phyloP scores from a whole-genome alignment of 2,888 invertebrate genomes.

The Idaea aversata region DNA sequence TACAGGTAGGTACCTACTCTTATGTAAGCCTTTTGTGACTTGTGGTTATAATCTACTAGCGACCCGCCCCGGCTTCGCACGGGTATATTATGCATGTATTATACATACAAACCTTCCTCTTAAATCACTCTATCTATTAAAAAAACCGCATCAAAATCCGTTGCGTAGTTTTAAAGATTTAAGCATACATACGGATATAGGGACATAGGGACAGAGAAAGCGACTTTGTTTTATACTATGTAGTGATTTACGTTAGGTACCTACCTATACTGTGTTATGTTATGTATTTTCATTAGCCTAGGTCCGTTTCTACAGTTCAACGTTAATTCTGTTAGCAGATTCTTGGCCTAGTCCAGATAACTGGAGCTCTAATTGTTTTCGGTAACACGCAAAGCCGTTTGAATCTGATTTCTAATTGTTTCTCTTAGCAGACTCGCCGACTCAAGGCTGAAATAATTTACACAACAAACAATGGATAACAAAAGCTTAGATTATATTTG shows the following conservation, averaged over 20 bases:
- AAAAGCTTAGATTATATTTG: slow-evolving; percentile 17
- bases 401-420: slow-evolving; percentile 69
- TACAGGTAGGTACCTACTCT: too few relatives aligned
- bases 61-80: too few relatives aligned
- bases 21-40: not conserved
- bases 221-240: too few relatives aligned
- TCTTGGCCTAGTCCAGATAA: slow-evolving; percentile 52
- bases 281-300: slow-evolving; percentile 6
- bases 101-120: too few relatives aligned
- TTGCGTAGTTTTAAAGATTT: too few relatives aligned
- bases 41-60: too few relatives aligned
- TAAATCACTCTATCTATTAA: too few relatives aligned
- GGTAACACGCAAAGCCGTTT: slow-evolving; percentile 60
- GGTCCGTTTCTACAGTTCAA: slow-evolving; percentile 31
- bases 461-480: slow-evolving; percentile 46
- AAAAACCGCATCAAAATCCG: too few relatives aligned
- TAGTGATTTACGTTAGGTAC: too few relatives aligned
- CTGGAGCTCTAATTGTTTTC: slow-evolving; percentile 65
- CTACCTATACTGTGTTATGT: not conserved
- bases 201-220: too few relatives aligned
- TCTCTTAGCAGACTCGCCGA: slow-evolving; percentile 48
- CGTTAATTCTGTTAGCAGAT: slow-evolving; percentile 58
- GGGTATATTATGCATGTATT: too few relatives aligned
- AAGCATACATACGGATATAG: too few relatives aligned
- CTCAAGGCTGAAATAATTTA: slow-evolving; percentile 51